phyloP scores from a whole-genome alignment of 2,888 invertebrate genomes.

The Megamerina dolium region DNA sequence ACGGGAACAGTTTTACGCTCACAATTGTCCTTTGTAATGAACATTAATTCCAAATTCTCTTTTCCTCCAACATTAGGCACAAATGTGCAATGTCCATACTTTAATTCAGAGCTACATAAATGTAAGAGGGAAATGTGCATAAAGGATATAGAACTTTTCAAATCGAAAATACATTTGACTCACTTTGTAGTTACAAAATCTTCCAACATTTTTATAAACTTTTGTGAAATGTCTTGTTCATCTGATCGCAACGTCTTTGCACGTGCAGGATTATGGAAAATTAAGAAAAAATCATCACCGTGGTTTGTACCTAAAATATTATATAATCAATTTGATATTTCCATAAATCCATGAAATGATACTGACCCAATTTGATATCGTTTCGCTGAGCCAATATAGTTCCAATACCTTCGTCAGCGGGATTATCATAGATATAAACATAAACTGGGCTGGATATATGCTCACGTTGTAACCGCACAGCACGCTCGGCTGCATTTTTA shows the following conservation, averaged over 20 bases:
- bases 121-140: no score
- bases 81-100: slow-evolving; percentile 29
- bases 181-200: slow-evolving; percentile 22
- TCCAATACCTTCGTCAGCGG: slow-evolving; percentile 56
- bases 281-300: slow-evolving; percentile 34
- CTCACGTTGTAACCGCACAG: slow-evolving; percentile 57
- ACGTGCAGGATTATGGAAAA: slow-evolving; percentile 21
- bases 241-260: slow-evolving; percentile 14
- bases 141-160: no score
- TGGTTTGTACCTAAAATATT: slow-evolving; percentile 31
- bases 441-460: slow-evolving; percentile 57
- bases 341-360: not conserved
- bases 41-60: slow-evolving; percentile 20
- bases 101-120: slow-evolving; percentile 16
- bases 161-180: not conserved
- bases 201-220: slow-evolving; percentile 33
- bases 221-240: slow-evolving; percentile 24
- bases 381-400: slow-evolving; percentile 52
- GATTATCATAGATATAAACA: slow-evolving; percentile 60
- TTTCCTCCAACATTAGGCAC: slow-evolving; percentile 21
- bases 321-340: not conserved
- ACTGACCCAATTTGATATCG: slow-evolving; percentile 50
- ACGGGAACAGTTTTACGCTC: not conserved
- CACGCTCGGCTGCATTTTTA: slow-evolving; percentile 54
- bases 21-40: not conserved